Percentiles rank a stretch among this genome's conserved stretches.
Evolutionary conservation across 2,888 invertebrate genomes (phyloP).

Genomic region (Oxyscelio sp.): DNA sequence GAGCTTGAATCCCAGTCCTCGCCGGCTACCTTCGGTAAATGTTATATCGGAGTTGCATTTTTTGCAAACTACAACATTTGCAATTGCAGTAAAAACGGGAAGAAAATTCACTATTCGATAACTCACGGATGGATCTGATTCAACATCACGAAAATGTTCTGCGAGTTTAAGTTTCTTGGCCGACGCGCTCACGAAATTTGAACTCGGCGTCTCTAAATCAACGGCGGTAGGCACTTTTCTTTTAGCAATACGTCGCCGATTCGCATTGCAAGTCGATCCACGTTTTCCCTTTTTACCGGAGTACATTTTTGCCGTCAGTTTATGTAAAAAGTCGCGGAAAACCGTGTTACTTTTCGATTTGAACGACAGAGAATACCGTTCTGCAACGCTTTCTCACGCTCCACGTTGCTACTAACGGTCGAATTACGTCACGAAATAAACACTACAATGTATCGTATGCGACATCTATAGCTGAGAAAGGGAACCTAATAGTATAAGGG

Average conservation of each 20-base stretch:
- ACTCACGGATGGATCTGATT: constrained; percentile 27
- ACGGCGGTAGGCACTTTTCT: constrained; percentile 45
- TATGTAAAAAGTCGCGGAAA: no score
- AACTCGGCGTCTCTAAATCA: constrained; percentile 32
- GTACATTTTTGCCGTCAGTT: no score
- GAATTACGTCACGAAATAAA: no score
- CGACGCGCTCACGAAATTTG: constrained; percentile 22
- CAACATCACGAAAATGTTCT: constrained; percentile 20
- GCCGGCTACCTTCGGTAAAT: constrained; percentile 1
- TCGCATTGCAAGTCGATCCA: constrained; percentile 17
- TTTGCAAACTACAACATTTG: constrained; percentile 3
- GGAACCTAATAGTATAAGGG: no score
- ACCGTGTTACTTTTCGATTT: no score
- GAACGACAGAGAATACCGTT: no score
- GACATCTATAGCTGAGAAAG: no score
- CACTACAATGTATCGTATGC: no score
- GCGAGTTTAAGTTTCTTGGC: constrained; percentile 32
- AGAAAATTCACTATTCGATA: constrained; percentile 31
- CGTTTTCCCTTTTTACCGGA: no score
- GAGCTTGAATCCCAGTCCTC: constrained; percentile 12
- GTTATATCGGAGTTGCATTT: constrained; percentile 3
- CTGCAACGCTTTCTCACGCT: no score
- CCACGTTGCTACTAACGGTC: no score
- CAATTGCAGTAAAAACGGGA: constrained; percentile 8
- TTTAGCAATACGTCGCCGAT: constrained; percentile 22